These are phyloP conservation scores for Drosophila birchii DNA, from an alignment of 2,888 invertebrate species.

Conservation along the genomic window DNA sequence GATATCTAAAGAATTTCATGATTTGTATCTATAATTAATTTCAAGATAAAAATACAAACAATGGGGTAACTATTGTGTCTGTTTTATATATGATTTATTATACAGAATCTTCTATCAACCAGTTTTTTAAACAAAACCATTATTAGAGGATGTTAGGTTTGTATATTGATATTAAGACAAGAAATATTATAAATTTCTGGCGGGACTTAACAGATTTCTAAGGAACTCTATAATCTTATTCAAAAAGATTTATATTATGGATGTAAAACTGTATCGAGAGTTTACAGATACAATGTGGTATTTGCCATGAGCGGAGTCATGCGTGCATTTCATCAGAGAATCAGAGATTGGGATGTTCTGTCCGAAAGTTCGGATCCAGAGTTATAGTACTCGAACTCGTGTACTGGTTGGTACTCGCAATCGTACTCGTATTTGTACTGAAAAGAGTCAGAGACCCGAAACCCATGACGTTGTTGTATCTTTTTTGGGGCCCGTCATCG, in stretches of 20 bases:
- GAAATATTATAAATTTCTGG: no score
- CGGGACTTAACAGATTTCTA: background rate
- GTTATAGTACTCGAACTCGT: conserved; percentile 3
- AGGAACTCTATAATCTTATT: background rate
- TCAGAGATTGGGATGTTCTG: conserved; percentile 29
- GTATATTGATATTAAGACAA: no score
- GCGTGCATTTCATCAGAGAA: conserved; percentile 55
- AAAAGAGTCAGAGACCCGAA: conserved; percentile 49
- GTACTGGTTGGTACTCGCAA: conserved; percentile 11
- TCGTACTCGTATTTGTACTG: conserved; percentile 25
- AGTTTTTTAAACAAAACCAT: no score
- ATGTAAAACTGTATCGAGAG: conserved; percentile 12
- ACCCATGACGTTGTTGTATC: conserved; percentile 49
- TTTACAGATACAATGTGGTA: background rate
- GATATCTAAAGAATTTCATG: no score
- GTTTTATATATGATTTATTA: no score
- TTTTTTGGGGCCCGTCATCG: conserved; percentile 62
- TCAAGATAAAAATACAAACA: no score
- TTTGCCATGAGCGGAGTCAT: conserved; percentile 31
- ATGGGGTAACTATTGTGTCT: no score
- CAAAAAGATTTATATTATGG: background rate
- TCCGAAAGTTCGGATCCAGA: conserved; percentile 16
- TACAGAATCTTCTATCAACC: no score
- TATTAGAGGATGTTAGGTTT: no score
- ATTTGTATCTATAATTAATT: no score